Evolutionary conservation across 2,113 vertebrate genomes (phyloP), one percentile per base, ranked within the genome.

Genomic region (Atherinomorus stipes): DNA sequence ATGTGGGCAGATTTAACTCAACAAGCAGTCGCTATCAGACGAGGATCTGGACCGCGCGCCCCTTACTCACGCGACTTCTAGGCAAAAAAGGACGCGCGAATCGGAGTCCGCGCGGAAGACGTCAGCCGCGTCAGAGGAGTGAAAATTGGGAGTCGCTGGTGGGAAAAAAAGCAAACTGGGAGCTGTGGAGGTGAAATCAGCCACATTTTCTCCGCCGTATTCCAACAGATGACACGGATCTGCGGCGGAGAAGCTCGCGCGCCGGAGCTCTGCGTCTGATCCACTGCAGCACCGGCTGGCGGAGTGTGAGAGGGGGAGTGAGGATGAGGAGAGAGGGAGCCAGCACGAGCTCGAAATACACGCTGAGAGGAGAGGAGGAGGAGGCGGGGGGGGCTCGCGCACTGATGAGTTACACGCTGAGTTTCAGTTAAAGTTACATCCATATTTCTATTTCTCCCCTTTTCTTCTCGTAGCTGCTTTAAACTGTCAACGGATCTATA

Each of bases 241-340:
- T 71, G 65, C 73, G 65, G 45, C 60, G 31, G 66, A 28, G 28
- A 28, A 6, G 31, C 26, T 71, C 61, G 72, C 63, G 75, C 65
- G 79, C 73, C 49, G 56, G 56, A 80, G 84, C 78, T 84, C 84
- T 83, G 84, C 85, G 86, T 69, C 83, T 90, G 84, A 89, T 84
- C 83, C 89, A 88, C 87, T 91, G 88, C 89, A 92, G 89, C 86
- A 90, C 71, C 69, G 69, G 59, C 77, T 60, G 67, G 21, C 47
- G 21, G 64, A 37, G 44, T 38, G 66, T 12, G 67, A 52, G 67
- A 51, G 70, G 54, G 61, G 37, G 58, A 47, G 65, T 21, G 31
- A 25, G 37, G 25, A 34, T 31, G 34, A 22, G 12, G 5, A 22
- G 50, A 18, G n/a, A 1, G 52, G 2, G 28, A 15, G 44, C 31